Percentiles rank a stretch among this genome's conserved stretches.
phyloP scores from a whole-genome alignment of 2,888 invertebrate species.

The Lepidonotus clava region DNA sequence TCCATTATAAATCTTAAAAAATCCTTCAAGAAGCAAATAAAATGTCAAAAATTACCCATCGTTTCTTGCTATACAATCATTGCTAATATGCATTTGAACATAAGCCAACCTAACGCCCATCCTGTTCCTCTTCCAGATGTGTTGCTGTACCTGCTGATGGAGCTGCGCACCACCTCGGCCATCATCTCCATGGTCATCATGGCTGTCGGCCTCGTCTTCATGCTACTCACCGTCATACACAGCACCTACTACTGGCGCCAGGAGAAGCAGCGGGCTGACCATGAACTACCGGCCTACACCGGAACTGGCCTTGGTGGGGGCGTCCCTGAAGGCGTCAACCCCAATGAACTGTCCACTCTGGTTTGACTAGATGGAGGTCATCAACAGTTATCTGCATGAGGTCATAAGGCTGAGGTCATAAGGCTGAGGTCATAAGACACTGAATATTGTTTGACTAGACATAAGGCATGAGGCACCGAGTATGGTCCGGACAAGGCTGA shows the following conservation, averaged over 20 bases:
- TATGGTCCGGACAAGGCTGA: too few relatives aligned
- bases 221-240: constrained; percentile 95
- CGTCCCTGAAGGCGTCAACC: constrained; percentile 5
- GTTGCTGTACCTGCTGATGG: constrained; percentile 94
- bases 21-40: too few relatives aligned
- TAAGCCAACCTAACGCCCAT: too few relatives aligned
- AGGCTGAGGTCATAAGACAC: too few relatives aligned
- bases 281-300: constrained; percentile 58
- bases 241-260: constrained; percentile 95
- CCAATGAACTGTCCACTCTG: constrained; percentile 62
- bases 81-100: too few relatives aligned
- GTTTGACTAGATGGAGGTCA: constrained; percentile 56
- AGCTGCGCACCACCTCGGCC: constrained; percentile 94
- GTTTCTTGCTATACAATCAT: too few relatives aligned
- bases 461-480: too few relatives aligned
- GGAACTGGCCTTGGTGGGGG: background rate
- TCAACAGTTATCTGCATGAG: background rate
- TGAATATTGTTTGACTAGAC: too few relatives aligned
- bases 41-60: too few relatives aligned
- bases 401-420: too few relatives aligned
- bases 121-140: constrained; percentile 86
- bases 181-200: constrained; percentile 94
- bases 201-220: constrained; percentile 94
- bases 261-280: constrained; percentile 75
- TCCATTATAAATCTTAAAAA: too few relatives aligned